Percentiles rank a stretch among this genome's conserved stretches.
These are phyloP conservation scores for Phyllopteryx taeniolatus DNA, from an alignment of 2,113 vertebrate genomes.

Conservation along the genomic window DNA sequence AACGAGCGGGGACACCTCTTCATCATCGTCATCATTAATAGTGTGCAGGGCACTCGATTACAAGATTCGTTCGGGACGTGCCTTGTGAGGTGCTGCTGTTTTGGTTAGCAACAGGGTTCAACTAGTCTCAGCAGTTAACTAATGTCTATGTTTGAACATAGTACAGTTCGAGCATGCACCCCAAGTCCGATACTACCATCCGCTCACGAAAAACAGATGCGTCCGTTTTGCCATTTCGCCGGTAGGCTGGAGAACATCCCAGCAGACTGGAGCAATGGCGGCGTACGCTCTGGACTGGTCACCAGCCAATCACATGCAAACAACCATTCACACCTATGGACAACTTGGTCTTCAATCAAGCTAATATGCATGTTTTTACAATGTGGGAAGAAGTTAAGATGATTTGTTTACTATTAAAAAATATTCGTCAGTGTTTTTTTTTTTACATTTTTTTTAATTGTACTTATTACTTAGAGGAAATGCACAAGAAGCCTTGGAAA, in stretches of 20 bases:
- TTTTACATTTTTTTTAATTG: neutral
- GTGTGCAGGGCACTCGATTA: too few species aligned
- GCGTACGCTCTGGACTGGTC: too few species aligned
- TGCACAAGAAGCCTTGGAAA: neutral
- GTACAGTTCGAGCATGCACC: neutral
- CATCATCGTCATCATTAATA: neutral
- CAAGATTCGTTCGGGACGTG: neutral
- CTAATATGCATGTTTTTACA: too few species aligned
- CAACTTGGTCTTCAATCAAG: too few species aligned
- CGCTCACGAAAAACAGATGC: too few species aligned
- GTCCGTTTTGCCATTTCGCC: too few species aligned
- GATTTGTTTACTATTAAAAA: too few species aligned
- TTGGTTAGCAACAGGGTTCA: neutral
- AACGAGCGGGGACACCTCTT: neutral
- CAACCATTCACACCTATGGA: too few species aligned
- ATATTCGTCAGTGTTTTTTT: neutral
- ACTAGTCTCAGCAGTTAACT: neutral
- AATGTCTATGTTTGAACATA: neutral
- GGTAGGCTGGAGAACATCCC: too few species aligned
- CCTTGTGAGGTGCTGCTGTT: neutral
- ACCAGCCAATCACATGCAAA: too few species aligned
- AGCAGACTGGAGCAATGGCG: too few species aligned
- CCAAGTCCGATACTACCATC: neutral
- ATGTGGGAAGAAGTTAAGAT: too few species aligned
- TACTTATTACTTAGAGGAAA: neutral